A percentile compares a stretch with the other conserved stretches of the same genome.
These are phyloP conservation scores for Halcyon smyrnensis DNA, from an alignment of 2,797 vertebrate genomes.

Conservation along the genomic window DNA sequence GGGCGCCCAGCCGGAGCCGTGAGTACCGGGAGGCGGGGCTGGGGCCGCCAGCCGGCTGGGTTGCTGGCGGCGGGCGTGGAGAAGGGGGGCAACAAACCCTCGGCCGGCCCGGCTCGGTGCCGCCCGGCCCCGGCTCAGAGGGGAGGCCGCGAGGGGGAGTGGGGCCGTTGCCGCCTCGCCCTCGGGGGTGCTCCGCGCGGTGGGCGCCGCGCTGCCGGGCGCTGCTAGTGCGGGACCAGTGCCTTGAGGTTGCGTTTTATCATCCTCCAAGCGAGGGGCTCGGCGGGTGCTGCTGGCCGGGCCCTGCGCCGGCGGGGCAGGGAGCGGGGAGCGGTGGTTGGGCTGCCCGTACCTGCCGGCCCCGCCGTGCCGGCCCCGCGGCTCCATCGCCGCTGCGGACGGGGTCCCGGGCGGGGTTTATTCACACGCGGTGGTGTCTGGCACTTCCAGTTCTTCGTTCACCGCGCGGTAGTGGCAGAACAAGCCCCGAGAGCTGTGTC, in stretches of 20 bases:
- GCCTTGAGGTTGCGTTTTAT: background rate
- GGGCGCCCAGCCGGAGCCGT: background rate
- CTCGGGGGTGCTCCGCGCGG: background rate
- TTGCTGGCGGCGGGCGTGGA: background rate
- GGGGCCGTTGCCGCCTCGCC: background rate
- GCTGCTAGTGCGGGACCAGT: background rate
- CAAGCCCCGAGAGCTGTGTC: fast-evolving
- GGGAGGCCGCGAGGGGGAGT: background rate
- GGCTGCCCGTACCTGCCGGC: background rate
- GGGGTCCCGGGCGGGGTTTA: fast-evolving
- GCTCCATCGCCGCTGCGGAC: too few relatives aligned
- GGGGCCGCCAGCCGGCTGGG: background rate
- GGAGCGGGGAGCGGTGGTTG: too few relatives aligned
- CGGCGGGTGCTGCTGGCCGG: background rate
- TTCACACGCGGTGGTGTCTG: background rate
- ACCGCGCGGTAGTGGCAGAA: fast-evolving
- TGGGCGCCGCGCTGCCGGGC: background rate
- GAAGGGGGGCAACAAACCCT: background rate
- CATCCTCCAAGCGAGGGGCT: too few relatives aligned
- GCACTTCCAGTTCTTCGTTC: fast-evolving
- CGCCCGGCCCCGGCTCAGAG: too few relatives aligned
- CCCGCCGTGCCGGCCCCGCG: background rate
- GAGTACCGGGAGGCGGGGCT: background rate
- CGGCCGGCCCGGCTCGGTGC: background rate
- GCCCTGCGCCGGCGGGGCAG: background rate